Evolutionary conservation across 1,140 invertebrate species (phyloP), one percentile per base, ranked within the genome.

Genomic region (Paramacrobiotus metropolitanus): DNA sequence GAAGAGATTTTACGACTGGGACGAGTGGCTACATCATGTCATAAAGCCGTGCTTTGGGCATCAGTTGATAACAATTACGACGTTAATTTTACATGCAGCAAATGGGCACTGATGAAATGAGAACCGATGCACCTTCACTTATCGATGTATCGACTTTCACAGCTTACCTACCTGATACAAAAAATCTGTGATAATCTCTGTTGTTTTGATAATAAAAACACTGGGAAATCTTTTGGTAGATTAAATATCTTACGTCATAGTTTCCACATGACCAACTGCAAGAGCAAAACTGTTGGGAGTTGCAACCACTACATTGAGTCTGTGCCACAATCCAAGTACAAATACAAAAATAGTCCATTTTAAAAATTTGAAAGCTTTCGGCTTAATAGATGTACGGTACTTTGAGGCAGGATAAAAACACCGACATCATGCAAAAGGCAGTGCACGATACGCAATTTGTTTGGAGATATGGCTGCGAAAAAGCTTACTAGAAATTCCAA

Each of bases 81-180:
- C 24, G 48, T 55, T 15, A 24, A 55, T 24, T 55, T 55, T 24
- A 55, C 48, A 9, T 55, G 48, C 48, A 55, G 48, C 48, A 55
- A 55, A 55, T 55, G 48, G 48, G 15, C 48, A 9, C 48, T 55
- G 15, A 15, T 55, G 48, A 55, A 55, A 28, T 55, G 28, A 40
- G n/a, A 40, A n/a, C 34, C 9, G 34, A 40, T 9, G 34, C 34
- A 40, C 9, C 34, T 40, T 9, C n/a, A 15, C 9, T 40, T n/a
- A 40, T 40, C n/a, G 9, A 40, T n/a, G n/a, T n/a, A n/a, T n/a
- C n/a, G n/a, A n/a, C n/a, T n/a, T n/a, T n/a, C n/a, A n/a, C n/a
- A n/a, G n/a, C n/a, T n/a, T n/a, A n/a, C n/a, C n/a, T n/a, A n/a
- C n/a, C n/a, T n/a, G n/a, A n/a, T n/a, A n/a, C 34, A n/a, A n/a